Evolutionary conservation across 2,113 vertebrate genomes (phyloP).

Genomic region (Solea senegalensis): DNA sequence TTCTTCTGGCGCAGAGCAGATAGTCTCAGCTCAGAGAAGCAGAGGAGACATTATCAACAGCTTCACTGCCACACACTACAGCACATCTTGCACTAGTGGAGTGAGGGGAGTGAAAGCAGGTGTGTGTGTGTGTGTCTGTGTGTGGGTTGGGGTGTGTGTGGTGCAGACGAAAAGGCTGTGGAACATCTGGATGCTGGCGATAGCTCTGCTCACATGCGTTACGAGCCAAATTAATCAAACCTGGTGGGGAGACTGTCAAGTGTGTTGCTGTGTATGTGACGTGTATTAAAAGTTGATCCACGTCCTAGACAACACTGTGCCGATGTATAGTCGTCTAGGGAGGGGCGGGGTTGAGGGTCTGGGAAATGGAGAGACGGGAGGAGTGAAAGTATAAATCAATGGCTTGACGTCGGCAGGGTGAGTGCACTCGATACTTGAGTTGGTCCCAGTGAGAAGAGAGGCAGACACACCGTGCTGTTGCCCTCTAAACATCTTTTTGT

Average conservation of each 20-base stretch:
- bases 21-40: constrained; percentile 49
- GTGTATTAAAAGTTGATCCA: constrained; percentile 69
- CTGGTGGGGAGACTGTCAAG: constrained; percentile 66
- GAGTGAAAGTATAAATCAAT: constrained; percentile 68
- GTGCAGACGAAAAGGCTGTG: constrained; percentile 68
- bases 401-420: constrained; percentile 53
- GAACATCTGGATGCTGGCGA: constrained; percentile 82
- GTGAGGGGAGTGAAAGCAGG: constrained; percentile 59
- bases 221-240: constrained; percentile 81
- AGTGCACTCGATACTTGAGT: constrained; percentile 58
- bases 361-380: constrained; percentile 16
- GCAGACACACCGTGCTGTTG: constrained; percentile 49
- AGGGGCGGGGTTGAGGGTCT: constrained; percentile 25
- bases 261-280: constrained; percentile 44
- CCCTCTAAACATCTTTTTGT: constrained; percentile 37
- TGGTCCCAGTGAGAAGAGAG: constrained; percentile 45
- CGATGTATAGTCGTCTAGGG: constrained; percentile 54
- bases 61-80: constrained; percentile 23
- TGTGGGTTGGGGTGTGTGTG: constrained; percentile 9
- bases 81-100: constrained; percentile 50
- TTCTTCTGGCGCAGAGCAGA: constrained; percentile 49
- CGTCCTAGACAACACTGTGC: constrained; percentile 60
- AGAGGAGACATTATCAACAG: constrained; percentile 55
- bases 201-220: constrained; percentile 73
- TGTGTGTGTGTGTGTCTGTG: constrained; percentile 34